These are phyloP conservation scores for Euzetes globulus DNA, from an alignment of 2,888 invertebrate genomes.

Conservation along the genomic window DNA sequence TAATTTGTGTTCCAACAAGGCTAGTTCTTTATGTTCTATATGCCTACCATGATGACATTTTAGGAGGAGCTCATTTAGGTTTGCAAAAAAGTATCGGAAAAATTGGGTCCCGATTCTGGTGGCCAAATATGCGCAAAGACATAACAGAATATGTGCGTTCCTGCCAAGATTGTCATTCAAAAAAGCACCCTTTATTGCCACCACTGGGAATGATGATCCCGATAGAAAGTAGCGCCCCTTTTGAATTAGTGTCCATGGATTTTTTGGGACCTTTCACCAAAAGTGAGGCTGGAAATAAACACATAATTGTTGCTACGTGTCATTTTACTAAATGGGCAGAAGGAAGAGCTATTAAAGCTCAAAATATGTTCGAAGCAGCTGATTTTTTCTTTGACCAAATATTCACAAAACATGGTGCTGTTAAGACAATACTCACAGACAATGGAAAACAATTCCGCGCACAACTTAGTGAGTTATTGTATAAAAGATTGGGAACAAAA, in stretches of 20 bases:
- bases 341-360: conserved; percentile 35
- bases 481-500: not conserved
- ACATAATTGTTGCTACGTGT: conserved; percentile 25
- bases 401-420: too few species aligned
- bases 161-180: conserved; percentile 25
- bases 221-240: not conserved
- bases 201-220: not conserved
- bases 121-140: conserved; percentile 13
- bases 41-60: conserved; percentile 38
- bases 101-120: conserved; percentile 19
- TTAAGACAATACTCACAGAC: too few species aligned
- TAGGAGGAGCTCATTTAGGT: conserved; percentile 33
- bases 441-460: too few species aligned
- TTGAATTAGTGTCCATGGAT: not conserved
- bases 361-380: too few species aligned
- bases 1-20: conserved; percentile 32
- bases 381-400: too few species aligned
- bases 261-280: not conserved
- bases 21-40: conserved; percentile 36
- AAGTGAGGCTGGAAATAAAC: not conserved
- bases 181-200: conserved; percentile 10
- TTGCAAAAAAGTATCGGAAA: conserved; percentile 22
- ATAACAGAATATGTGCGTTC: conserved; percentile 27
- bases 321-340: conserved; percentile 40
- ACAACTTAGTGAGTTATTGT: not conserved